Conservation (phyloP, 1,140 invertebrate species). For the Drosophila rufa region DNA sequence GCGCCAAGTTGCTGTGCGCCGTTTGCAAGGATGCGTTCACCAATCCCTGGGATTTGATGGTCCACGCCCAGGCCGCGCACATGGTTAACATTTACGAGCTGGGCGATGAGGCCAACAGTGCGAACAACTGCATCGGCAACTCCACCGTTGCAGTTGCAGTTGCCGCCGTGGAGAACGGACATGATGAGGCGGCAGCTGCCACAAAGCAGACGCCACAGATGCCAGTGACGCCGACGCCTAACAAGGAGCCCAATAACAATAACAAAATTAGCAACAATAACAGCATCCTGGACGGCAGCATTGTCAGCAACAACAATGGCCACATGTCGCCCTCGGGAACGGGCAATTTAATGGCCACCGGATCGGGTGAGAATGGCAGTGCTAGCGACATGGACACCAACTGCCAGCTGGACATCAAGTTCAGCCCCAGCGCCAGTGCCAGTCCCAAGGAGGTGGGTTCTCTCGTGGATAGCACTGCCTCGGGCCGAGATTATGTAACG, state of each 20-base stretch:
- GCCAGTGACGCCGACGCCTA: constrained; percentile 69
- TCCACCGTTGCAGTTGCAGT: constrained; percentile 47
- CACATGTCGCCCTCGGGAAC: constrained; percentile 64
- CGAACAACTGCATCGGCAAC: constrained; percentile 34
- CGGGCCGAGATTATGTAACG: not conserved
- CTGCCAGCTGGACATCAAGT: constrained; percentile 76
- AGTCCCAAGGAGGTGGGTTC: constrained; percentile 76
- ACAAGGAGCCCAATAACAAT: constrained; percentile 80
- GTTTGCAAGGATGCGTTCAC: constrained; percentile 92
- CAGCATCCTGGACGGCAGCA: constrained; percentile 35
- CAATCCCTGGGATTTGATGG: constrained; percentile 92
- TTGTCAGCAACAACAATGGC: constrained; percentile 37
- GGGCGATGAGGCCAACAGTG: constrained; percentile 84
- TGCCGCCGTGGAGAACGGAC: constrained; percentile 55
- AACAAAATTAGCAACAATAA: constrained; percentile 78
- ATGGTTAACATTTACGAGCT: constrained; percentile 94
- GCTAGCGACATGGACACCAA: constrained; percentile 69
- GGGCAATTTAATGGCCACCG: constrained; percentile 23
- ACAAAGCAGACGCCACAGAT: constrained; percentile 62
- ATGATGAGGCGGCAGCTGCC: constrained; percentile 60
- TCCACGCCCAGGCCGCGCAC: constrained; percentile 91
- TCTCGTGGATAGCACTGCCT: not conserved
- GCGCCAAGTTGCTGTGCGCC: constrained; percentile 89
- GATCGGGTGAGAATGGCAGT: constrained; percentile 36
- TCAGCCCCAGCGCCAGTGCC: constrained; percentile 68